Evolutionary conservation across 2,113 vertebrate species (phyloP).

Genomic region (Centrocercus urophasianus): DNA sequence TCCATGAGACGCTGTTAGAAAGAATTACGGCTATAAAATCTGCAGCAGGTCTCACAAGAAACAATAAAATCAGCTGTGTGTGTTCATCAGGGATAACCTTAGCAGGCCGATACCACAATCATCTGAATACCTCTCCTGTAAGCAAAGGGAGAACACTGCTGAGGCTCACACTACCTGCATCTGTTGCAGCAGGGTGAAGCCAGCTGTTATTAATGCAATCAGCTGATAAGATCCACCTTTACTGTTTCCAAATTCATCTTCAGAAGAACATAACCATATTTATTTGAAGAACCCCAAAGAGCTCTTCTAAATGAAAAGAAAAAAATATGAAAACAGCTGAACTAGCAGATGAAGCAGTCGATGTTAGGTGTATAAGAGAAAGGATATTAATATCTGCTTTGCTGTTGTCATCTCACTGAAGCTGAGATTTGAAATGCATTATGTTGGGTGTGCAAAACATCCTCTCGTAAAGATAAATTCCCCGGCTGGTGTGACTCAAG

Average conservation of each 20-base stretch:
- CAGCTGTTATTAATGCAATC: background rate
- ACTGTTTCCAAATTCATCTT: background rate
- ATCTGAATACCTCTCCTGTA: background rate
- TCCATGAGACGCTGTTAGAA: background rate
- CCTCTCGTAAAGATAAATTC: background rate
- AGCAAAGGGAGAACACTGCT: background rate
- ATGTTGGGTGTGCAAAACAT: accelerated
- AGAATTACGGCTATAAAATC: background rate
- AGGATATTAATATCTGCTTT: background rate
- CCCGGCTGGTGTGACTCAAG: background rate
- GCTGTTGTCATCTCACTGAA: background rate
- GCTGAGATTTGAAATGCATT: background rate
- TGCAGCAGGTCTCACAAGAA: background rate
- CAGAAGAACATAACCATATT: background rate
- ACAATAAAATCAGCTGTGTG: accelerated
- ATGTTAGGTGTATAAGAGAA: background rate
- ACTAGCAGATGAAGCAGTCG: background rate
- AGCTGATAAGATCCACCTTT: background rate
- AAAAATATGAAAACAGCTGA: background rate
- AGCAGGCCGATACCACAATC: background rate
- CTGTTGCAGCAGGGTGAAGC: background rate
- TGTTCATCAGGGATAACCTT: background rate
- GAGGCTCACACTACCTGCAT: background rate
- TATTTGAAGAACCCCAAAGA: background rate
- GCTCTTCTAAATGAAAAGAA: background rate